A percentile compares a stretch with the other conserved stretches of the same genome.
phyloP scores from a whole-genome alignment of 2,888 invertebrate species.

The Eremobia ochroleuca region DNA sequence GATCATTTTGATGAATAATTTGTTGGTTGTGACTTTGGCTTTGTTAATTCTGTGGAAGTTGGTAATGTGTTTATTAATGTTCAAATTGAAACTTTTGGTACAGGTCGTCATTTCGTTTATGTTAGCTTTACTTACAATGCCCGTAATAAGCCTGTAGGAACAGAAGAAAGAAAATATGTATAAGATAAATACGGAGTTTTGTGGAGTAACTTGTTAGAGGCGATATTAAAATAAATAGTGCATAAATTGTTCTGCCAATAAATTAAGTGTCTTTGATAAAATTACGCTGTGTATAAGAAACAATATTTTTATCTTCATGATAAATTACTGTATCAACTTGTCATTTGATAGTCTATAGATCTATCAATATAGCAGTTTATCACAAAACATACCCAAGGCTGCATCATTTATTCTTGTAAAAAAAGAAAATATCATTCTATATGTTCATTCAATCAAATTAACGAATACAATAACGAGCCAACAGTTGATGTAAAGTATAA shows the following conservation, averaged over 20 bases:
- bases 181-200: neutral
- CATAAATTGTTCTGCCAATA: neutral
- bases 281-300: neutral
- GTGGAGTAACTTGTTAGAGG: neutral
- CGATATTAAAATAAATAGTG: neutral
- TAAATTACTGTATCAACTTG: neutral
- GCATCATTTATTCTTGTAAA: constrained; percentile 10
- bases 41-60: constrained; percentile 26
- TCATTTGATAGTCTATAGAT: neutral
- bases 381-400: neutral
- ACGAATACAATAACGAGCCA: constrained; percentile 47
- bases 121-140: neutral
- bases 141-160: neutral
- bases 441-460: constrained; percentile 64
- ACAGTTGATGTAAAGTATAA: constrained; percentile 58
- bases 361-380: neutral
- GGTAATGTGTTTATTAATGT: constrained; percentile 36
- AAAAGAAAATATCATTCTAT: constrained; percentile 31
- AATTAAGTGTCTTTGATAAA: neutral
- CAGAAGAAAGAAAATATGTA: neutral
- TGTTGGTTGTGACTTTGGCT: constrained; percentile 36
- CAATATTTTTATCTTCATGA: neutral
- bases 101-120: neutral
- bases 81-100: neutral
- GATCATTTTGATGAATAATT: constrained; percentile 53